phyloP scores from a whole-genome alignment of 1,140 invertebrate species.

The Meloidogyne exigua region DNA sequence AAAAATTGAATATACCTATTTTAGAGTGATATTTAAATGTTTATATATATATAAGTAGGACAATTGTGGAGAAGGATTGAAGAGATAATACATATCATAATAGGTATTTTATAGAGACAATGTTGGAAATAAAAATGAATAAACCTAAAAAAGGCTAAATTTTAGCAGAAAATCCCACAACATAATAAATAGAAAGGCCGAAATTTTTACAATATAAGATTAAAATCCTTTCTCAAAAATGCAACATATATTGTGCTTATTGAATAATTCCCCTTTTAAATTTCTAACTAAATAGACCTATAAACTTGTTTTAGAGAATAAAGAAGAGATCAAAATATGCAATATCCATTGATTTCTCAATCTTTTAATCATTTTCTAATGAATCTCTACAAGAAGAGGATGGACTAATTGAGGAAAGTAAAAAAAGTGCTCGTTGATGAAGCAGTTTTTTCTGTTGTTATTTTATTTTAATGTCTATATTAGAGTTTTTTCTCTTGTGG shows the following conservation, averaged over 20 bases:
- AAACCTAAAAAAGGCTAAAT: neutral
- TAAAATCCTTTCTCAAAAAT: too few relatives aligned
- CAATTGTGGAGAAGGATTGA: neutral
- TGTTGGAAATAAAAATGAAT: too few relatives aligned
- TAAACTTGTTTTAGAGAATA: too few relatives aligned
- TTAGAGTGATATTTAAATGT: too few relatives aligned
- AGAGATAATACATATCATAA: neutral
- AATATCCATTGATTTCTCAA: neutral
- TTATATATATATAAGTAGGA: neutral
- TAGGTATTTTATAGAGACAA: too few relatives aligned
- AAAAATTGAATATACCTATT: too few relatives aligned
- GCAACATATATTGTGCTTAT: too few relatives aligned
- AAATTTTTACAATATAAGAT: too few relatives aligned
- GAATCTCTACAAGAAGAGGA: neutral
- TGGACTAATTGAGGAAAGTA: neutral
- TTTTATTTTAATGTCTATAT: conserved; percentile 2
- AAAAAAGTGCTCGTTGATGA: conserved; percentile 10
- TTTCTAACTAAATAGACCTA: neutral
- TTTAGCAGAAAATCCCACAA: too few relatives aligned
- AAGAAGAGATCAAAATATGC: neutral
- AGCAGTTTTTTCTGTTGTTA: conserved; percentile 8
- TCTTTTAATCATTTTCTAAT: neutral
- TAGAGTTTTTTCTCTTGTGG: neutral
- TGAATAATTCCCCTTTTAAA: neutral
- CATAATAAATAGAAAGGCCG: too few relatives aligned